Base-by-base conservation (phyloP, 2,888 invertebrate species). In the Idaea straminata region DNA sequence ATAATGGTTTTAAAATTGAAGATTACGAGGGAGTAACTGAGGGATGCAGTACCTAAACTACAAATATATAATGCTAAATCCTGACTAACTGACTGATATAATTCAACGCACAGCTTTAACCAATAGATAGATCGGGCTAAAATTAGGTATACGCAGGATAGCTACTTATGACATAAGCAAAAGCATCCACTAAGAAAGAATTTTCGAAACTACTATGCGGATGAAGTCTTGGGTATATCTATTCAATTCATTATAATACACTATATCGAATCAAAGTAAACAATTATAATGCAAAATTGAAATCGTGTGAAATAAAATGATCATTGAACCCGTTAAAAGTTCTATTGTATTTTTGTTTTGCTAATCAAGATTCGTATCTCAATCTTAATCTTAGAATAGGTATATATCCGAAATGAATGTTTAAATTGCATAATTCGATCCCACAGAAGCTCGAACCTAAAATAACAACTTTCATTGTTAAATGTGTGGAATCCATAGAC, bases 401-500 rank as follows among this genome's bases (percentile, higher is more conserved):
- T 70, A 34, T 72, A 68, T 69, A 69, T 72, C 70, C 70, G 64
- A 62, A 64, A 62, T 68, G 65, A 72, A 70, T 65, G 67, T 69
- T 69, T 69, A 67, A 66, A 82, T 82, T 80, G 74, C 70, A 72
- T 79, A 82, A 83, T 82, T 79, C 67, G 65, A 74, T 81, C 81
- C 76, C 81, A 77, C 85, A 82, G 82, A 77, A 82, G 82, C 79
- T 77, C 73, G 69, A 75, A 77, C 86, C 86, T 88, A 91, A 89
- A 90, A 90, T 89, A 91, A 91, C 89, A 89, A 74, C 74, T 73
- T 74, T 77, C 76, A 79, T 88, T 87, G 83, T 86, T 66, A 69
- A 75, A 73, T 80, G 86, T 88, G 88, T 90, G 88, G 87, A 82
- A 88, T 88, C 85, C 83, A 82, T 70, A 79, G 87, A 90, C 83